A percentile compares a stretch with the other conserved stretches of the same genome.
Conservation (phyloP, 2,113 vertebrate species). For the Pleuronectes platessa region DNA sequence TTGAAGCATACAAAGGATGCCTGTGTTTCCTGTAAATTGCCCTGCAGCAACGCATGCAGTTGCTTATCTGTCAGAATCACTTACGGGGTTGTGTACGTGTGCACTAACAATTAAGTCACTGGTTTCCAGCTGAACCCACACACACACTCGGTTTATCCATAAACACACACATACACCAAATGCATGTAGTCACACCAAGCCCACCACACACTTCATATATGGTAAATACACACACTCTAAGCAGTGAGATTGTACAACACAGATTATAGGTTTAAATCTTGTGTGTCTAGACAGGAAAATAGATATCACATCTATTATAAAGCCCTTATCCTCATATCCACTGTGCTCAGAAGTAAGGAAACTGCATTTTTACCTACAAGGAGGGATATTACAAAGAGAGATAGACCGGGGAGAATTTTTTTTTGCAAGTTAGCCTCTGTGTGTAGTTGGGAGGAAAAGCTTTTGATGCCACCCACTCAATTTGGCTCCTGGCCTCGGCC, state of each 20-base stretch:
- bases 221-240: not conserved
- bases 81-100: too few relatives aligned
- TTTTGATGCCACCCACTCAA: constrained; percentile 44
- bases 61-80: too few relatives aligned
- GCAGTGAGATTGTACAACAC: not conserved
- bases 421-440: constrained; percentile 40
- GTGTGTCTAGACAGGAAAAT: not conserved
- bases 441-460: constrained; percentile 27
- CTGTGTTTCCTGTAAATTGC: too few relatives aligned
- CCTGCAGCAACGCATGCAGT: too few relatives aligned
- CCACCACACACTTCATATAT: not conserved
- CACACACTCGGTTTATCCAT: not conserved
- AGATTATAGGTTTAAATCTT: not conserved
- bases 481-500: constrained; percentile 22
- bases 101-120: too few relatives aligned
- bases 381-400: constrained; percentile 2
- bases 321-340: not conserved
- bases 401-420: constrained; percentile 4
- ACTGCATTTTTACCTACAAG: not conserved
- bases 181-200: not conserved
- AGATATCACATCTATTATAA: constrained; percentile 11
- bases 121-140: too few relatives aligned
- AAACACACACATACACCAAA: not conserved
- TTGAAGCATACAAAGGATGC: too few relatives aligned
- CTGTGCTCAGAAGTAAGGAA: not conserved